A percentile compares a stretch with the other conserved stretches of the same genome.
Evolutionary conservation across 2,113 vertebrate species (phyloP).

Genomic region (Brienomyrus brachyistius): DNA sequence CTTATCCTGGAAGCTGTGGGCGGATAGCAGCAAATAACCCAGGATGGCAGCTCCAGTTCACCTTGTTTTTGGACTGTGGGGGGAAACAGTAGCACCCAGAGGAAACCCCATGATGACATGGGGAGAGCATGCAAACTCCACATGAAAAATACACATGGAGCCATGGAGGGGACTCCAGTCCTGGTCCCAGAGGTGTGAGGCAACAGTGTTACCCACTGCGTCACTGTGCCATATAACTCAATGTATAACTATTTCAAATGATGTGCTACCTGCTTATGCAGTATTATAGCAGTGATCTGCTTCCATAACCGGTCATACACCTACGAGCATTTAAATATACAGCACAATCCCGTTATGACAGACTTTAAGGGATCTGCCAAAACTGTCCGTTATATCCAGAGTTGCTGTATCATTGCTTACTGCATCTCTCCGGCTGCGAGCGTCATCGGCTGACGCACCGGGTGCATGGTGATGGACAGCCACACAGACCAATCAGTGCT

Average conservation of each 20-base stretch:
- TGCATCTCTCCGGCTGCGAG: too few species aligned
- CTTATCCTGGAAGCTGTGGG: neutral
- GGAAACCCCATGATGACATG: neutral
- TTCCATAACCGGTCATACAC: neutral
- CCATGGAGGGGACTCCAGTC: neutral
- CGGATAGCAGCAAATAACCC: neutral
- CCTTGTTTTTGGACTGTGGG: neutral
- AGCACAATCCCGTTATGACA: too few species aligned
- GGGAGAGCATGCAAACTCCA: neutral
- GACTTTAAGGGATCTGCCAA: too few species aligned
- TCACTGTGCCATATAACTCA: neutral
- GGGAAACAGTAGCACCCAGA: neutral
- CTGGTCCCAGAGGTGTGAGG: neutral
- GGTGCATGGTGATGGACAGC: too few species aligned
- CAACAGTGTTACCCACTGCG: neutral
- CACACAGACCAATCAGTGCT: too few species aligned
- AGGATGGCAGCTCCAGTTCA: neutral
- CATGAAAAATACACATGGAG: neutral
- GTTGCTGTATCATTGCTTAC: too few species aligned
- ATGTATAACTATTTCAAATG: neutral
- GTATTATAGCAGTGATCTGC: neutral
- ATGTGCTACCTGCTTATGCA: neutral
- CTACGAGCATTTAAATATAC: neutral
- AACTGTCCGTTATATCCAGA: too few species aligned
- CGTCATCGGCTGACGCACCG: too few species aligned